Evolutionary conservation across 2,113 vertebrate species (phyloP), one percentile per base, ranked within the genome.

Genomic region (Rana temporaria): DNA sequence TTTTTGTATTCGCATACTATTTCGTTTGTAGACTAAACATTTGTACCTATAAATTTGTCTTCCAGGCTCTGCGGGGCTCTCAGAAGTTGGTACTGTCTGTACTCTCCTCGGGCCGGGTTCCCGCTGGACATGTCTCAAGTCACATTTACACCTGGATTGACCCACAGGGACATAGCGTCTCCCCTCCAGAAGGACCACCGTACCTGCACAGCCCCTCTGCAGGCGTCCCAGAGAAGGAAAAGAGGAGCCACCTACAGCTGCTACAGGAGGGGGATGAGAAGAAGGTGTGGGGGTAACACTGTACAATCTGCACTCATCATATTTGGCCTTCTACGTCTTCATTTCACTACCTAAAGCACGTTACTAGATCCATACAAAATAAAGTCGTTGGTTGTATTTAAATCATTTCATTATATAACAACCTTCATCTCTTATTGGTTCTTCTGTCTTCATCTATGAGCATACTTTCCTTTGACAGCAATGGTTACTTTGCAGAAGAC

Each of bases 121-220:
- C 98, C 0, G 97, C 97, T 0, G 97, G 97, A 2, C 99, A 98
- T 0, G 89, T 98, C 83, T 98, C 98, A 90, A 99, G 98, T 91
- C 97, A 99, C 81, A 96, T 99, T 80, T 99, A 99, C 86, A 98
- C 97, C 3, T 99, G 98, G 98, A 97, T 99, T 82, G 98, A 99
- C 87, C 96, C 97, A 0, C 96, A 97, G 84, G 98, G 98, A 7
- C 93, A 95, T 0, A 96, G 97, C 0, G 94, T 95, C 79, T 98
- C 98, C 7, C 97, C 98, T 0, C 97, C 97, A 0, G 86, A 88
- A 0, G 95, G 97, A 77, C 91, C 97, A 73, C 85, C 91, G 0
- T 94, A 94, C 84, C 93, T 96, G 75, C 95, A 91, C 16, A 90
- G 93, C 82, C 91, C 95, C 73, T 90, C 94, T 38, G 88, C 96